phyloP scores from a whole-genome alignment of 92 coral and sea anemone genomes.

The Blastomussa wellsi region DNA sequence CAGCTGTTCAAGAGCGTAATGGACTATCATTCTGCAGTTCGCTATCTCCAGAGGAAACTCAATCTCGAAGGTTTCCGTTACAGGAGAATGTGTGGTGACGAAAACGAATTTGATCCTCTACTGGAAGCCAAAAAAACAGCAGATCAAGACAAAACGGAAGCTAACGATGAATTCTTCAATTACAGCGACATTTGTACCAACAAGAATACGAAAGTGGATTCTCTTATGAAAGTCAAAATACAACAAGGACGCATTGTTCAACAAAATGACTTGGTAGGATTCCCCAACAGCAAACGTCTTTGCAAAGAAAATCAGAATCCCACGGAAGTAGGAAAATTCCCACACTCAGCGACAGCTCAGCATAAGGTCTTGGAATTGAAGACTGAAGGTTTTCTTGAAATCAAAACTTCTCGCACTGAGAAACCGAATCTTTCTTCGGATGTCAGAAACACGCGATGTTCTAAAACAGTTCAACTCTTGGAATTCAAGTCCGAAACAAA shows the following conservation, averaged over 20 bases:
- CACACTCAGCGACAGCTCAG: background rate
- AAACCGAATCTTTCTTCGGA: background rate
- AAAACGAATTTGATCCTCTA: background rate
- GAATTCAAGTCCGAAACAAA: background rate
- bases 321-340: background rate
- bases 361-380: background rate
- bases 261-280: background rate
- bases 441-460: background rate
- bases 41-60: slow-evolving; percentile 15
- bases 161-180: background rate
- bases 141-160: background rate
- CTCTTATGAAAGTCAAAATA: background rate
- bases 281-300: background rate
- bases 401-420: background rate
- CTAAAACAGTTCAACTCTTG: background rate
- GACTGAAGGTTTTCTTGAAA: background rate
- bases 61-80: background rate
- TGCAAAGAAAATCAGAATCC: background rate
- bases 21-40: slow-evolving; percentile 8
- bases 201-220: background rate
- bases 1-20: slow-evolving; percentile 7
- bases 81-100: background rate
- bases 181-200: background rate
- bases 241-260: background rate
- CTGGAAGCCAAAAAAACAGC: background rate